Evolutionary conservation across 2,797 vertebrate species (phyloP).

Genomic region (Phataginus tricuspis): DNA sequence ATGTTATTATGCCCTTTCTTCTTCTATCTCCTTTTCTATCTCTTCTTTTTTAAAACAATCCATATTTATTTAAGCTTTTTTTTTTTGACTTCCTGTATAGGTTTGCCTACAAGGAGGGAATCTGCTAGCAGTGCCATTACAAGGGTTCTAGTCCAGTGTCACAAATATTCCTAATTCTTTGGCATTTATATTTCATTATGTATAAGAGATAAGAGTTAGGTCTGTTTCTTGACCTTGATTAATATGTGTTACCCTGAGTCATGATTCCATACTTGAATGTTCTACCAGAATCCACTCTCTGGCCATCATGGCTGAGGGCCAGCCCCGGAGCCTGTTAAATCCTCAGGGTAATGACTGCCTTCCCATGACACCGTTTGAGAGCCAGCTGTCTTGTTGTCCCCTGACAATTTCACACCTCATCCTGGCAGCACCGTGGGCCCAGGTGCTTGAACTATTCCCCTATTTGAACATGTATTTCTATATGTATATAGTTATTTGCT

Average conservation of each 20-base stretch:
- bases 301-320: background rate
- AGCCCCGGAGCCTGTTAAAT: background rate
- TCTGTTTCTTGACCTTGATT: background rate
- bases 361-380: background rate
- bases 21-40: background rate
- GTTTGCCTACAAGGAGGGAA: background rate
- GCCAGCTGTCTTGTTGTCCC: background rate
- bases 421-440: background rate
- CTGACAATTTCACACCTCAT: background rate
- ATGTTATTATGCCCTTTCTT: background rate
- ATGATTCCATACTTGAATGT: background rate
- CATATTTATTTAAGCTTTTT: background rate
- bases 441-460: background rate
- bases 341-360: background rate
- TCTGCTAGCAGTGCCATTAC: background rate
- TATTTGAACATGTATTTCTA: background rate
- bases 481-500: background rate
- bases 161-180: background rate
- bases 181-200: background rate
- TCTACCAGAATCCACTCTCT: slow-evolving; percentile 1
- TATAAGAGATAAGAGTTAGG: background rate
- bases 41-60: background rate
- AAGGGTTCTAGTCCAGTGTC: background rate
- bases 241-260: background rate
- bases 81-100: background rate